Evolutionary conservation across 2,888 invertebrate genomes (phyloP).

Genomic region (Epirrhoe tristata): DNA sequence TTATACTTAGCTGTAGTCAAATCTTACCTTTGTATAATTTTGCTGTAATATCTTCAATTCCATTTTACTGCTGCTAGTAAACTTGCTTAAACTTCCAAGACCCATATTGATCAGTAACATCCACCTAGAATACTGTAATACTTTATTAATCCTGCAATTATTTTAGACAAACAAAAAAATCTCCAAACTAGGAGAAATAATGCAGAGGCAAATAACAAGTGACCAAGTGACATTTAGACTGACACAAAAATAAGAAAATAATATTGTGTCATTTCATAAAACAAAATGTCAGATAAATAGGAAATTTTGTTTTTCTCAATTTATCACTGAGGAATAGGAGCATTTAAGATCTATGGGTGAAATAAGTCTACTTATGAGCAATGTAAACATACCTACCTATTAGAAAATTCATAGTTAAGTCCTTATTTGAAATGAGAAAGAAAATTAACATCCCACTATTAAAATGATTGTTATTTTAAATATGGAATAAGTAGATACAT

Average conservation of each 20-base stretch:
- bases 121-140: conserved; percentile 38
- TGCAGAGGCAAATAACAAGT: conserved; percentile 13
- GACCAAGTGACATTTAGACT: conserved; percentile 56
- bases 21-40: conserved; percentile 32
- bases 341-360: not conserved
- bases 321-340: not conserved
- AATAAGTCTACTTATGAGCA: not conserved
- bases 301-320: not conserved
- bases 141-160: conserved; percentile 16
- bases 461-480: not conserved
- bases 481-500: not conserved
- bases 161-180: not conserved
- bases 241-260: conserved; percentile 60
- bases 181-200: conserved; percentile 7
- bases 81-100: conserved; percentile 17
- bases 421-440: not conserved
- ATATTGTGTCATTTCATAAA: conserved; percentile 55
- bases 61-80: conserved; percentile 20
- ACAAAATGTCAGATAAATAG: conserved; percentile 43
- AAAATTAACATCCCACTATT: not conserved
- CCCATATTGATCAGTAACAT: conserved; percentile 38
- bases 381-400: no score
- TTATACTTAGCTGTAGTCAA: not conserved
- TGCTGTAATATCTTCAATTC: conserved; percentile 19
- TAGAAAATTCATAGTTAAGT: no score